Evolutionary conservation across 2,888 invertebrate genomes (phyloP), one percentile per base, ranked within the genome.

Genomic region (Acleris cristana): DNA sequence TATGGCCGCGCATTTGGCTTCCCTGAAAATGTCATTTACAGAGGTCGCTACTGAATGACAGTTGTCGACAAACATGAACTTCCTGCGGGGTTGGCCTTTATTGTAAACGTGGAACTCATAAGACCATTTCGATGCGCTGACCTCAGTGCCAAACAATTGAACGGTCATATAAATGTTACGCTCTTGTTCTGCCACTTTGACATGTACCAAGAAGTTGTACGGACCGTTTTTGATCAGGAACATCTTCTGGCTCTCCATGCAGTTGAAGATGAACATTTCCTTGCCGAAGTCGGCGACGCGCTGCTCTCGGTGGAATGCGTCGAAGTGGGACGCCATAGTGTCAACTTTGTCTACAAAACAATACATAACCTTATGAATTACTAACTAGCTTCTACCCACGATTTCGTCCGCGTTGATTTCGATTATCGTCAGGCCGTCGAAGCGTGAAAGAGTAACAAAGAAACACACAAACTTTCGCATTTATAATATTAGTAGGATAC

Each of bases 31-130:
- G 0, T 83, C 80, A 0, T 73, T 64, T 2, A 85, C 18, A 0
- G 79, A 62, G 2, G 73, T 80, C 2, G 16, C 69, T 10, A 73
- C 64, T 0, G 87, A 79, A 2, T 70, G 69, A 62, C 90, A 90
- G 16, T 69, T 70, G 48, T 86, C 86, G 0, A 60, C 57, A 56
- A 76, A 86, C 0, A 71, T 70, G 54, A 74, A 87, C 63, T 88
- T 89, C 45, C 86, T 82, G 1, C 82, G 79, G 0, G 82, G 82
- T 34, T 85, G 74, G 0, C 72, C 74, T 73, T 91, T 90, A 54
- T 89, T 85, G 69, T 84, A 92, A 2, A 91, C 66, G 8, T 90
- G 86, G 1, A 91, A 70, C 69, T 90, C 87, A 63, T 88, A 91
- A 0, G 64, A 71, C 91, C 91, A 92, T 71, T 88, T 89, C 0